Conservation (phyloP, 2,888 invertebrate species). For the Timandra comae region DNA sequence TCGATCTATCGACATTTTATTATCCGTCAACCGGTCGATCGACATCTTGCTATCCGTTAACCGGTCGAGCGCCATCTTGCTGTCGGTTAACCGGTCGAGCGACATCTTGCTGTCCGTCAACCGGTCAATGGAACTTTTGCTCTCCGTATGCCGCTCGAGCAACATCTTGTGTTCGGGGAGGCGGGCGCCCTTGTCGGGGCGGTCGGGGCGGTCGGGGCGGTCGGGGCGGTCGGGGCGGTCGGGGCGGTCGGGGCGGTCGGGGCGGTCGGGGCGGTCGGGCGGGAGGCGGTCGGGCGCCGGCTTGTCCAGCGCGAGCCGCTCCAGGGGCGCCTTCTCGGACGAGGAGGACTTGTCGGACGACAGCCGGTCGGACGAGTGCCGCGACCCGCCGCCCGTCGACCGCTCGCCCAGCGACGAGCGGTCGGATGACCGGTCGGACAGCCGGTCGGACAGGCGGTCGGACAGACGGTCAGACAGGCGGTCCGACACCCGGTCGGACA, state of each 20-base stretch:
- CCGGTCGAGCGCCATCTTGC: conserved; percentile 29
- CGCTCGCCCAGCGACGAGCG: conserved; percentile 23
- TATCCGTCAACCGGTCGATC: conserved; percentile 29
- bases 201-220: conserved; percentile 27
- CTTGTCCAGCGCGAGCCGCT: conserved; percentile 24
- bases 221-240: conserved; percentile 30
- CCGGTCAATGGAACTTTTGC: conserved; percentile 10
- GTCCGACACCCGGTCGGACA: conserved; percentile 26
- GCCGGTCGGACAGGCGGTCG: conserved; percentile 10
- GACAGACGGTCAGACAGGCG: conserved; percentile 19
- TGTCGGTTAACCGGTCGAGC: conserved; percentile 23
- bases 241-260: conserved; percentile 25
- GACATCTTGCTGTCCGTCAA: conserved; percentile 8
- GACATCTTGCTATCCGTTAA: conserved; percentile 27
- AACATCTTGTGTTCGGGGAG: conserved; percentile 7
- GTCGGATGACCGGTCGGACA: conserved; percentile 15
- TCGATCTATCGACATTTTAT: conserved; percentile 29
- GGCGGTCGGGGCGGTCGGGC: conserved; percentile 26
- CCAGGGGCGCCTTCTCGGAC: conserved; percentile 23
- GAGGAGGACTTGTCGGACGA: no score
- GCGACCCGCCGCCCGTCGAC: conserved; percentile 7
- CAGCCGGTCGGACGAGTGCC: no score
- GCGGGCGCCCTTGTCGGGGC: neutral
- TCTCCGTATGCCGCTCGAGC: conserved; percentile 8
- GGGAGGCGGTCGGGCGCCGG: conserved; percentile 24